phyloP scores from a whole-genome alignment of 2,113 vertebrate species.

The Takifugu flavidus region DNA sequence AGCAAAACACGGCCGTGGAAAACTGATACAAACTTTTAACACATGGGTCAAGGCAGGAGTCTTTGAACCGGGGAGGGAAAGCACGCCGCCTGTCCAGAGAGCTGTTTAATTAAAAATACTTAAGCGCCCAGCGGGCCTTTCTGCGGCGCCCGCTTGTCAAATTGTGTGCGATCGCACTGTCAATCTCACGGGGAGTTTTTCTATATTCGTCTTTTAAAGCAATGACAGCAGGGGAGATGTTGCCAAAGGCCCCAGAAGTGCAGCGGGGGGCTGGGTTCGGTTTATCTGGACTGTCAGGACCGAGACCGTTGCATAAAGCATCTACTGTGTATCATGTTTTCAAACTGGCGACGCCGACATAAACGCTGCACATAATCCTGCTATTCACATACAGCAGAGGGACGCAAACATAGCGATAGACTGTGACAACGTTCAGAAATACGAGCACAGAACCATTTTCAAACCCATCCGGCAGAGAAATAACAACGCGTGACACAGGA shows the following conservation, averaged over 20 bases:
- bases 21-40: constrained; percentile 79
- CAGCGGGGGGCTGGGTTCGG: constrained; percentile 41
- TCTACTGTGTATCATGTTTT: fast-evolving
- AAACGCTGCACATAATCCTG: neutral
- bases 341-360: neutral
- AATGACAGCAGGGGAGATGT: constrained; percentile 46
- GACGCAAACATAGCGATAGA: neutral
- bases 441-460: neutral
- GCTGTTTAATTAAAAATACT: constrained; percentile 79
- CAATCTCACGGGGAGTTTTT: constrained; percentile 63
- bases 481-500: no score
- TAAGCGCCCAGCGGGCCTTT: constrained; percentile 63
- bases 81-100: constrained; percentile 47
- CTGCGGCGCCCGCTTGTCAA: constrained; percentile 66
- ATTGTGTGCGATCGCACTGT: constrained; percentile 65
- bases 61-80: constrained; percentile 72
- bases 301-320: neutral
- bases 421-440: no score
- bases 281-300: constrained; percentile 17
- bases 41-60: constrained; percentile 72
- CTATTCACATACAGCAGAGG: neutral
- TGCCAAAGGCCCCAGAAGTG: constrained; percentile 34
- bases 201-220: constrained; percentile 61
- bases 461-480: neutral
- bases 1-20: constrained; percentile 76